These are phyloP conservation scores for Asarcornis scutulata DNA, from an alignment of 2,113 vertebrate genomes.

Conservation along the genomic window DNA sequence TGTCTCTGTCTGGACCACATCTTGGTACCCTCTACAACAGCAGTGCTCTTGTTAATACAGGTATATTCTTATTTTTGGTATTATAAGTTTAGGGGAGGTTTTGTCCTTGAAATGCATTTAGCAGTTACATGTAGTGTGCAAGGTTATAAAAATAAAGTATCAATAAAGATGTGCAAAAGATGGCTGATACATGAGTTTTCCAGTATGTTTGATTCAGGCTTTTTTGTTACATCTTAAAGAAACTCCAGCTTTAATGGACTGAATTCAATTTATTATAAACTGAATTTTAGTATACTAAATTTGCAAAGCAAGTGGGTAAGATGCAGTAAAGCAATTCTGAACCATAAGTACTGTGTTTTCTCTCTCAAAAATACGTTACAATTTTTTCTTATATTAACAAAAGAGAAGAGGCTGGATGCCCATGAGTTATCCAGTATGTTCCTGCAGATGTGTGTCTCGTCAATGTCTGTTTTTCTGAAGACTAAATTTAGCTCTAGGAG, in stretches of 20 bases:
- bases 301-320: not conserved
- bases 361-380: not conserved
- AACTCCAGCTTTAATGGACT: not conserved
- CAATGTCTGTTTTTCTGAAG: not conserved
- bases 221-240: not conserved
- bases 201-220: not conserved
- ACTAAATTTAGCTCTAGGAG: not conserved
- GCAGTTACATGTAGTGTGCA: not conserved
- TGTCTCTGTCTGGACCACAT: conserved; percentile 96
- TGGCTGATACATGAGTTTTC: not conserved
- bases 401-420: not conserved
- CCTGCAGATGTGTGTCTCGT: not conserved
- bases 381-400: not conserved
- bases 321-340: not conserved
- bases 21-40: conserved; percentile 98
- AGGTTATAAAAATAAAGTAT: not conserved
- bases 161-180: not conserved
- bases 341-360: not conserved
- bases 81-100: not conserved
- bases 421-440: not conserved
- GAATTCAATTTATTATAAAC: not conserved
- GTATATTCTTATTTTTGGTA: conserved; percentile 66
- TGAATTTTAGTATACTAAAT: not conserved
- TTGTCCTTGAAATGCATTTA: not conserved
- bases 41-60: conserved; percentile 97